A percentile compares a stretch with the other conserved stretches of the same genome.
Evolutionary conservation across 2,888 invertebrate species (phyloP).

Genomic region (Peribatodes rhomboidaria): DNA sequence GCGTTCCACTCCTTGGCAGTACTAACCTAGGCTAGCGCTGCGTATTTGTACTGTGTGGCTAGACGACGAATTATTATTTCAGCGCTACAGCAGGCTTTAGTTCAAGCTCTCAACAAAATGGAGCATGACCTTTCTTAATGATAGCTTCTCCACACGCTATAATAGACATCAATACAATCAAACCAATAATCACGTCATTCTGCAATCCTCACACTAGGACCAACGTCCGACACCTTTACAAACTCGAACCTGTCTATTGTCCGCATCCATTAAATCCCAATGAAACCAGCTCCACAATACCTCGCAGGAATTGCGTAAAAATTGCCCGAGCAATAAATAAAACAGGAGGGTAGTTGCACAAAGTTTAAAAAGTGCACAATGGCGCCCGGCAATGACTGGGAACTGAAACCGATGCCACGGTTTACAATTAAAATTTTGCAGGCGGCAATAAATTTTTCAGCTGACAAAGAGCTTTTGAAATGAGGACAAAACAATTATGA

Average conservation of each 20-base stretch:
- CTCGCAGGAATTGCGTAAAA: constrained; percentile 38
- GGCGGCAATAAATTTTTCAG: constrained; percentile 78
- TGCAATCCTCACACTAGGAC: too few species aligned
- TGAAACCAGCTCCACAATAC: constrained; percentile 26
- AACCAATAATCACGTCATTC: too few species aligned
- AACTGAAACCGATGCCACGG: constrained; percentile 33
- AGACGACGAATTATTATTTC: too few species aligned
- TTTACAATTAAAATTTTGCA: constrained; percentile 65
- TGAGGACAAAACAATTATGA: constrained; percentile 43
- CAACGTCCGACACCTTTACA: too few species aligned
- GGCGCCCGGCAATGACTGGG: constrained; percentile 24
- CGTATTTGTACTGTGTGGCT: too few species aligned
- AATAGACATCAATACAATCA: too few species aligned
- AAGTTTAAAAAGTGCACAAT: constrained; percentile 42
- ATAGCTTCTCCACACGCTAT: too few species aligned
- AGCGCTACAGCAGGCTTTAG: too few species aligned
- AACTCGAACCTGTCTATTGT: background rate
- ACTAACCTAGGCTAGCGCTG: too few species aligned
- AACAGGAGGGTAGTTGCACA: constrained; percentile 36
- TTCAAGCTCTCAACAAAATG: too few species aligned
- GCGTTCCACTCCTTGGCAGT: too few species aligned
- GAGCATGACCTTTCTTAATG: too few species aligned
- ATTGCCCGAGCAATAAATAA: constrained; percentile 35
- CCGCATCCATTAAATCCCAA: constrained; percentile 15
- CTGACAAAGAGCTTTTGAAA: constrained; percentile 66